phyloP scores from a whole-genome alignment of 1,140 invertebrate species.

The Drosophila gunungcola region DNA sequence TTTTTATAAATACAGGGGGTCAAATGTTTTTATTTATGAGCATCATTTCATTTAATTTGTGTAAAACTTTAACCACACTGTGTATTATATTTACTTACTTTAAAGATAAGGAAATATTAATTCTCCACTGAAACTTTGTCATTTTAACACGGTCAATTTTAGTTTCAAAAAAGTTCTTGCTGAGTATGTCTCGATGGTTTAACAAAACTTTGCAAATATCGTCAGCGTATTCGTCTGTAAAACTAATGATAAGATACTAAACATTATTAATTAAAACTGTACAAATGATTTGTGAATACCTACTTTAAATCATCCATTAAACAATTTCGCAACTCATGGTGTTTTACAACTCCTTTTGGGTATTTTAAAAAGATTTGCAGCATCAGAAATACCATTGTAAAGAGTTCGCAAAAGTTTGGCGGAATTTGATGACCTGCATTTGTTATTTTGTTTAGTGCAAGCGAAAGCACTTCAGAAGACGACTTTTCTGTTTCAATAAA shows the following conservation, averaged over 20 bases:
- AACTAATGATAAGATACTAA: constrained; percentile 27
- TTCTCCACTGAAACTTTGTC: constrained; percentile 80
- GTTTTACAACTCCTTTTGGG: constrained; percentile 75
- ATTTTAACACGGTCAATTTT: constrained; percentile 76
- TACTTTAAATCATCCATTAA: constrained; percentile 75
- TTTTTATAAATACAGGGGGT: no score
- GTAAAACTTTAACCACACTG: no score
- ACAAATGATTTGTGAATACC: neutral
- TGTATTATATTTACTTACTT: constrained; percentile 44
- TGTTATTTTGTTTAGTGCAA: constrained; percentile 81
- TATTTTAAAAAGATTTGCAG: constrained; percentile 83
- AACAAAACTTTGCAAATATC: constrained; percentile 78
- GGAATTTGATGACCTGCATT: constrained; percentile 78
- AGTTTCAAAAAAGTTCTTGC: constrained; percentile 74
- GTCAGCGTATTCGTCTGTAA: constrained; percentile 74
- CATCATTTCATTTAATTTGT: no score
- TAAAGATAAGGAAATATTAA: constrained; percentile 75
- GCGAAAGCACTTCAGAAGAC: constrained; percentile 74
- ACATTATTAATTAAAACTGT: neutral
- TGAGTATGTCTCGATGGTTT: constrained; percentile 77
- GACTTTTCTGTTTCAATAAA: constrained; percentile 81
- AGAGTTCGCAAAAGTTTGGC: constrained; percentile 81
- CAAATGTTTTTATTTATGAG: no score
- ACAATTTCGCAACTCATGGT: constrained; percentile 72
- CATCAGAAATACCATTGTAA: constrained; percentile 74